phyloP scores from a whole-genome alignment of 2,888 invertebrate species.

The Amiota minor region DNA sequence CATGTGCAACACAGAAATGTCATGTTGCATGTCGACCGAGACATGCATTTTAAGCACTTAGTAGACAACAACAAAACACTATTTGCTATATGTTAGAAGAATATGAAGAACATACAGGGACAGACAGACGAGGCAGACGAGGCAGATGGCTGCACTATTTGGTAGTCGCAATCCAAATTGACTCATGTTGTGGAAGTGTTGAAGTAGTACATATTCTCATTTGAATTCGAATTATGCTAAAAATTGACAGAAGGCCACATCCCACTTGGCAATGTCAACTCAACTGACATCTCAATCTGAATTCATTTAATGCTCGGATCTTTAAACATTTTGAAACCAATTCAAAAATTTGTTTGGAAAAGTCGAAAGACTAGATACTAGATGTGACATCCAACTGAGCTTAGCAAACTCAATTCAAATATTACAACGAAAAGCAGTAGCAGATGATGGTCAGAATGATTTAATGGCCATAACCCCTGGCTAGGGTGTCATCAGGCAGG shows the following conservation, averaged over 20 bases:
- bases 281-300: background rate
- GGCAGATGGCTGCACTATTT: background rate
- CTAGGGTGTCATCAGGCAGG: too few relatives aligned
- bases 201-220: too few relatives aligned
- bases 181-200: too few relatives aligned
- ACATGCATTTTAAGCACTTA: slow-evolving; percentile 20
- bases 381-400: too few relatives aligned
- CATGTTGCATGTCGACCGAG: slow-evolving; percentile 13
- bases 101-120: background rate
- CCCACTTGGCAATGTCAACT: background rate
- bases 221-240: too few relatives aligned
- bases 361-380: too few relatives aligned
- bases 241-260: too few relatives aligned
- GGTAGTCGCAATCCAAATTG: too few relatives aligned
- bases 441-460: background rate
- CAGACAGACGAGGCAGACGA: background rate
- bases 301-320: background rate
- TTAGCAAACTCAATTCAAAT: too few relatives aligned
- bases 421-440: too few relatives aligned
- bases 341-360: too few relatives aligned
- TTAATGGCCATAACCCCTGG: background rate
- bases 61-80: slow-evolving; percentile 7
- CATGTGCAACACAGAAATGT: slow-evolving; percentile 47
- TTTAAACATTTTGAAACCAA: too few relatives aligned
- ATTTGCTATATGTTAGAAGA: background rate